phyloP scores from a whole-genome alignment of 1,140 invertebrate genomes.

The Olivierus martensii region DNA sequence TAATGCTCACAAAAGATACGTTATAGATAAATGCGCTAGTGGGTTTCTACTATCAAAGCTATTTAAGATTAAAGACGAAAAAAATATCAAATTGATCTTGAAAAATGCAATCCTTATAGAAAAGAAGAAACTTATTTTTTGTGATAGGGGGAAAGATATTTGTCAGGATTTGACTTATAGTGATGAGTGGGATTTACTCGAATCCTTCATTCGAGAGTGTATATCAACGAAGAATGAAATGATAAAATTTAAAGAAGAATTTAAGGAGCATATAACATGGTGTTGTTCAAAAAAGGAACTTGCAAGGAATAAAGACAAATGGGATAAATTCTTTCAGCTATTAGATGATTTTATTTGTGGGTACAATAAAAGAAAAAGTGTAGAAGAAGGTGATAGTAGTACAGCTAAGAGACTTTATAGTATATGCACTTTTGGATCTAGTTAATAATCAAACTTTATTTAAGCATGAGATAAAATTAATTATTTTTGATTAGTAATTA shows the following conservation, averaged over 20 bases:
- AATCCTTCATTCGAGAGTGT: not conserved
- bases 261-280: not conserved
- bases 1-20: not conserved
- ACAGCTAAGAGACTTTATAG: not conserved
- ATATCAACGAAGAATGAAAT: not conserved
- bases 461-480: too few species aligned
- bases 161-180: not conserved
- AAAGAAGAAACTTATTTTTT: not conserved
- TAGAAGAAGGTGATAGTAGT: not conserved
- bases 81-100: not conserved
- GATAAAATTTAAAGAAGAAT: not conserved
- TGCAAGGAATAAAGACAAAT: not conserved
- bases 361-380: not conserved
- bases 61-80: not conserved
- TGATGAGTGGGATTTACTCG: too few species aligned
- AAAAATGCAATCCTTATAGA: not conserved
- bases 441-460: too few species aligned
- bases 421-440: too few species aligned
- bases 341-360: not conserved
- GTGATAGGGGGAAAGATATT: not conserved
- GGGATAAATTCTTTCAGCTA: not conserved
- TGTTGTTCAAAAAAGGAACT: not conserved
- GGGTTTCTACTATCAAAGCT: not conserved
- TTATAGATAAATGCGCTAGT: not conserved
- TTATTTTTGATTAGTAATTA: too few species aligned